Evolutionary conservation across 2,888 invertebrate species (phyloP), one percentile per base, ranked within the genome.

Genomic region (Bellardia pandia): DNA sequence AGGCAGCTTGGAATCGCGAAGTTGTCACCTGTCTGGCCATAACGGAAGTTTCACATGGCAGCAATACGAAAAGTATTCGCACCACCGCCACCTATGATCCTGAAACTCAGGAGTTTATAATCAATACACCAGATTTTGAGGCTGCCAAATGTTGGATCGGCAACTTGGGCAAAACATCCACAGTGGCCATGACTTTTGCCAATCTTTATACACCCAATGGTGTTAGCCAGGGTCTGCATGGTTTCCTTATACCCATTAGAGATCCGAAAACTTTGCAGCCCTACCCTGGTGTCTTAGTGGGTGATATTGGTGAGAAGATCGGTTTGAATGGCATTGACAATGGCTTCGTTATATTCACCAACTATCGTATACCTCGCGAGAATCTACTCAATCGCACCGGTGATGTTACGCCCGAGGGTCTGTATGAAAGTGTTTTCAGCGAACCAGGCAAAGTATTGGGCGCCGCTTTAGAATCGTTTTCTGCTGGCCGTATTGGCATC

Each of bases 71-170:
- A 90, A 96, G 96, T 75, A 97, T 99, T 96, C 95, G 97, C 90
- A 99, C 99, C 0, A 97, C 96, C 8, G 98, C 99, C 5, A 97
- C 96, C 0, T 99, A 97, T 94, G 97, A 98, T 93, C 95, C 96
- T 0, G 93, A 94, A 51, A 95, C 96, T 16, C 95, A 96, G 94
- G 96, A 97, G 93, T 99, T 98, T 94, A 94, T 98, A 80, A 95
- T 99, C 13, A 96, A 98, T 93, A 97, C 98, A 0, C 98, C 99
- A 0, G 97, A 98, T 94, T 97, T 98, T 94, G 97, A 98, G 94
- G 98, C 99, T 9, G 98, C 98, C 77, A 99, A 99, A 95, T 98
- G 98, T 94, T 99, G 99, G 99, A 96, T 97, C 91, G 99, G 99
- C 90, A 98, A 98, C 94, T 95, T 98, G 94, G 97, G 97, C 95